These are phyloP conservation scores for Porites cylindrica DNA, from an alignment of 92 coral and sea anemone genomes.

Conservation along the genomic window DNA sequence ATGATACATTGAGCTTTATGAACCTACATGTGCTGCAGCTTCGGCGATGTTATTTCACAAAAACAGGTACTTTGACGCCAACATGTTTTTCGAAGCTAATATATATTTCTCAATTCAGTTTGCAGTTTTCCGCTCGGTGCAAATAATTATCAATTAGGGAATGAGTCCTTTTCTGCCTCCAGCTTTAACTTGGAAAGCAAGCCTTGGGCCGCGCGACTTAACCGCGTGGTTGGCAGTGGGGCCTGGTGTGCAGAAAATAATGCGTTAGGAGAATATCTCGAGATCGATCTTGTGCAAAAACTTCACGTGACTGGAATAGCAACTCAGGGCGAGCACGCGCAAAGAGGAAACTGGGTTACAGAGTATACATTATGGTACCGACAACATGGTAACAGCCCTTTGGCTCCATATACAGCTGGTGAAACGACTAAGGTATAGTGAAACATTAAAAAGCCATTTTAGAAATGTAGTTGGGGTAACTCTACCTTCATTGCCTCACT, in stretches of 20 bases:
- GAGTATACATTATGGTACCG: conserved; percentile 45
- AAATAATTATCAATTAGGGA: conserved; percentile 24
- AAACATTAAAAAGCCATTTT: too few species aligned
- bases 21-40: too few species aligned
- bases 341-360: conserved; percentile 37
- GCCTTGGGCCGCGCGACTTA: conserved; percentile 50
- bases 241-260: conserved; percentile 68
- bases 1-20: too few species aligned
- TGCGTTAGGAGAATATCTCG: conserved; percentile 48
- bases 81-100: neutral
- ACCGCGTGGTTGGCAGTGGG: conserved; percentile 38
- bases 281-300: conserved; percentile 59
- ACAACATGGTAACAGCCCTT: neutral
- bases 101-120: conserved; percentile 30
- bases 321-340: conserved; percentile 62
- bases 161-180: conserved; percentile 47
- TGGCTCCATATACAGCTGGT: conserved; percentile 32
- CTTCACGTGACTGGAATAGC: conserved; percentile 56
- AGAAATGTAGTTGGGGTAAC: too few species aligned
- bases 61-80: too few species aligned
- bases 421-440: conserved; percentile 49
- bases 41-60: too few species aligned
- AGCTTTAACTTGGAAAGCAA: neutral
- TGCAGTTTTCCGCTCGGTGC: conserved; percentile 68
- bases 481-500: too few species aligned